A percentile compares a stretch with the other conserved stretches of the same genome.
These are phyloP conservation scores for Rotaria macrura DNA, from an alignment of 2,888 invertebrate genomes.

Conservation along the genomic window DNA sequence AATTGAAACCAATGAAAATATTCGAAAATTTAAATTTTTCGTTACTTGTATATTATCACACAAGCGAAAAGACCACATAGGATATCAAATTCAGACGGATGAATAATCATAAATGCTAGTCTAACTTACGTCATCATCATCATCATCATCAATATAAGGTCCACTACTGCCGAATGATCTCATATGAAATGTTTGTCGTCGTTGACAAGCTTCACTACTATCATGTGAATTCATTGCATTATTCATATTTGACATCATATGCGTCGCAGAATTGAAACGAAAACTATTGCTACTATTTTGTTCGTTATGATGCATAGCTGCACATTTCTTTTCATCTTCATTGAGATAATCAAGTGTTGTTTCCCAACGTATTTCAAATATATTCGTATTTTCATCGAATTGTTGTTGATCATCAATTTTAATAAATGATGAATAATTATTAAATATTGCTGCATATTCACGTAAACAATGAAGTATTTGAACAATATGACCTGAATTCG, in stretches of 20 bases:
- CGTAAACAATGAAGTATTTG: conserved; percentile 1
- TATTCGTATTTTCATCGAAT: background rate
- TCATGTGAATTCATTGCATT: background rate
- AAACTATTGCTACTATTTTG: background rate
- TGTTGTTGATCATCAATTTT: background rate
- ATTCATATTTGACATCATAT: background rate
- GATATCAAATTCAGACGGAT: too few species aligned
- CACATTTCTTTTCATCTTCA: conserved; percentile 18
- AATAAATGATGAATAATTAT: background rate
- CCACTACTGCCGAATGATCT: background rate
- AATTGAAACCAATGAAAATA: too few species aligned
- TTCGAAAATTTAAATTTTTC: too few species aligned
- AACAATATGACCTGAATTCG: conserved; percentile 1
- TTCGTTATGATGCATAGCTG: background rate
- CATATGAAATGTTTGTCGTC: background rate
- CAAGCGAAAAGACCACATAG: too few species aligned
- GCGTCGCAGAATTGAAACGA: background rate
- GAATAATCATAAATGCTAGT: too few species aligned
- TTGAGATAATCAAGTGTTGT: background rate
- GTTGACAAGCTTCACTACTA: background rate
- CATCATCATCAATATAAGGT: background rate
- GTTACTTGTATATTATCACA: too few species aligned
- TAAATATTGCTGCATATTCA: background rate
- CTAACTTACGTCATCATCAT: background rate
- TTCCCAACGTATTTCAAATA: conserved; percentile 1